phyloP scores from a whole-genome alignment of 2,113 vertebrate species.

The human (Homo sapiens) region DNA sequence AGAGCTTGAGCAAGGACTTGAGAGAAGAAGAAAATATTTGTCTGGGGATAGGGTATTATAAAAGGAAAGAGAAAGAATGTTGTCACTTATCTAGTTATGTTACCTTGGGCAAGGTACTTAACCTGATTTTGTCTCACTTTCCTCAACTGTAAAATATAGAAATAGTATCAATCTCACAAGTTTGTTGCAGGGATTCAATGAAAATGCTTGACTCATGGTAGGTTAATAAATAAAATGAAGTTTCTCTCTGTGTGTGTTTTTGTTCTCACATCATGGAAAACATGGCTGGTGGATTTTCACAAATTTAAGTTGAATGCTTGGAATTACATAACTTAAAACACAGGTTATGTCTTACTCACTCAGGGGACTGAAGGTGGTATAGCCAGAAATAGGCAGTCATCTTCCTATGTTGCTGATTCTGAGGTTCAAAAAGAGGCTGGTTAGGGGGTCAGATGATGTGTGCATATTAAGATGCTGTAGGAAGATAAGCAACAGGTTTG shows the following conservation, averaged over 20 bases:
- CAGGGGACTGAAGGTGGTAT: neutral
- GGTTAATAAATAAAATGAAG: slow-evolving; percentile 34
- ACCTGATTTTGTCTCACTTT: neutral
- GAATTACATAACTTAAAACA: neutral
- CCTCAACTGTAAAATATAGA: neutral
- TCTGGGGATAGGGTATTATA: neutral
- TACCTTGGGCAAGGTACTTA: neutral
- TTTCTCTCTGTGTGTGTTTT: neutral
- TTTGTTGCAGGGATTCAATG: slow-evolving; percentile 32
- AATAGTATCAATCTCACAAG: neutral
- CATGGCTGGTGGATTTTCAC: neutral
- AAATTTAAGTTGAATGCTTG: neutral
- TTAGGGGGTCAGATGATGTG: neutral
- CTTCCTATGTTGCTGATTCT: neutral
- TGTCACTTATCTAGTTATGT: neutral
- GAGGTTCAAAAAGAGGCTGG: neutral
- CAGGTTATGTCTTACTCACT: neutral
- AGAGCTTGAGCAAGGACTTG: neutral
- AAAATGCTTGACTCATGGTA: neutral
- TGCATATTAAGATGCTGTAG: neutral
- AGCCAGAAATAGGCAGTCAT: neutral
- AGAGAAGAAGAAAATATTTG: neutral
- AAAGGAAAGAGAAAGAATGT: neutral
- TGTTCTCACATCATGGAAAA: neutral
- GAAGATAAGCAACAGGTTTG: neutral